Base-by-base conservation (phyloP, 2,888 invertebrate genomes). In the Teleogryllus oceanicus region DNA sequence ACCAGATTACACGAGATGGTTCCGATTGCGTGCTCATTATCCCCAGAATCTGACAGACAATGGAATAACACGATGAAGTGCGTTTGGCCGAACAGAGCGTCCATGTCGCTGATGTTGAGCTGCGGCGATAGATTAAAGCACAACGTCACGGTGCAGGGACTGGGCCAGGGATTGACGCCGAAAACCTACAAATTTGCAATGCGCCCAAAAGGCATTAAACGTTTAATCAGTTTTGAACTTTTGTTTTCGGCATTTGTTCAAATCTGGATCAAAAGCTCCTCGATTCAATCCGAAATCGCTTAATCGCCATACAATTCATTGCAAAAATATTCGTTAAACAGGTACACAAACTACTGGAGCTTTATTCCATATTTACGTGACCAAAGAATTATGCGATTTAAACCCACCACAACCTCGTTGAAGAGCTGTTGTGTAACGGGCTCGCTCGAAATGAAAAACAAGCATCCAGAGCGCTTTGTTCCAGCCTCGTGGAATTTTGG, bases 241-340 rank as follows among this genome's bases (percentile, higher is more conserved):
- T 62, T 62, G 62, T 62, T 62, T 62, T 62, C n/a, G n/a, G 62
- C n/a, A 62, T 62, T 62, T 62, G 62, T 62, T 62, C 16, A 62
- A n/a, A 13, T 62, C 62, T 62, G 62, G 13, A n/a, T n/a, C 62
- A 62, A 62, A n/a, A n/a, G 62, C 62, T n/a, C n/a, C 16, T 62
- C 62, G 16, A 13, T 62, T 62, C n/a, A 62, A 62, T 62, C 62
- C 62, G 62, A 62, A 62, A 62, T n/a, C 62, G n/a, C 62, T 18
- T n/a, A 62, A 62, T 62, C 62, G 13, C 62, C 62, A 13, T 62
- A 62, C 62, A n/a, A 62, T 62, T 62, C 62, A n/a, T 62, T n/a
- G 62, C 16, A 62, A 62, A 62, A 62, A 62, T 62, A 62, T 62
- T 62, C 62, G 62, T 62, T 62, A 62, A 62, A 62, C 62, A 62